Percentiles rank a stretch among this genome's conserved stretches.
Conservation (phyloP, 2,888 invertebrate species). For the Drosophila melanosoma region DNA sequence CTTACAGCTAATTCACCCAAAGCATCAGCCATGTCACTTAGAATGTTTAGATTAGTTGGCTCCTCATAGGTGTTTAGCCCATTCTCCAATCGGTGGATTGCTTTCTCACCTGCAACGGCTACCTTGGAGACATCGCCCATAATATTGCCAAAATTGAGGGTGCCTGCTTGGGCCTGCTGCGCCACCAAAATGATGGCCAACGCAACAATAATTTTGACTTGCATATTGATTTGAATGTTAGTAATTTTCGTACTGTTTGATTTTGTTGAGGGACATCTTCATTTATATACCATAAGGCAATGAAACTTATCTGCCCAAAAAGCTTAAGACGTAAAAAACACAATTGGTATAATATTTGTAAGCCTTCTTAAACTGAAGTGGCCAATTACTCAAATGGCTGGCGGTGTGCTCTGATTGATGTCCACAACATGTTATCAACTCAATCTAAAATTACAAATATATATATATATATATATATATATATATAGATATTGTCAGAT, state of each 20-base stretch:
- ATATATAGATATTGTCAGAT: neutral
- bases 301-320: slow-evolving; percentile 25
- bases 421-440: slow-evolving; percentile 14
- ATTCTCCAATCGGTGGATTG: slow-evolving; percentile 35
- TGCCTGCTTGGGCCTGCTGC: slow-evolving; percentile 35
- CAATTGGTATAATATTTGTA: slow-evolving; percentile 2
- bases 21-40: slow-evolving; percentile 27
- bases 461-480: neutral
- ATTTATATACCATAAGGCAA: slow-evolving; percentile 49
- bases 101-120: slow-evolving; percentile 47
- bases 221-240: slow-evolving; percentile 43
- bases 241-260: slow-evolving; percentile 32
- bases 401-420: slow-evolving; percentile 37
- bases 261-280: neutral
- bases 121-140: slow-evolving; percentile 51
- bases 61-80: slow-evolving; percentile 3
- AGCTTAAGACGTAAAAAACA: slow-evolving; percentile 16
- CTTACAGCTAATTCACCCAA: slow-evolving; percentile 56
- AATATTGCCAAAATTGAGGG: slow-evolving; percentile 29
- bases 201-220: slow-evolving; percentile 36
- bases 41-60: slow-evolving; percentile 19
- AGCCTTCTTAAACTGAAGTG: slow-evolving; percentile 23
- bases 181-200: slow-evolving; percentile 38
- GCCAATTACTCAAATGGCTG: slow-evolving; percentile 2
- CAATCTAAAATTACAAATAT: neutral